Base-by-base conservation (phyloP, 2,888 invertebrate genomes). In the Eilema sororculum region DNA sequence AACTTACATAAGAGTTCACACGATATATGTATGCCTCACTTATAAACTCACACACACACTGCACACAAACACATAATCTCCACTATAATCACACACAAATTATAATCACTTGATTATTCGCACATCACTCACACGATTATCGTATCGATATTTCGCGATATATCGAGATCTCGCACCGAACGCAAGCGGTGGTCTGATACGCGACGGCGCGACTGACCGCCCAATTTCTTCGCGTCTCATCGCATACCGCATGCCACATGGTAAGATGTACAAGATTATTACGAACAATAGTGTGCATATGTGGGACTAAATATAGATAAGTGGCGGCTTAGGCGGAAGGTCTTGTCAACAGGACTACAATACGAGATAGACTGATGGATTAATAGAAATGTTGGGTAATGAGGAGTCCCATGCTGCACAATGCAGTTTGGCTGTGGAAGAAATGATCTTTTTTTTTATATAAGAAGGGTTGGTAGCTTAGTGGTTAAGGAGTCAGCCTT, bases 191-290 rank as follows among this genome's bases (percentile, higher is more conserved):
- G 86, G 85, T 85, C 86, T 84, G 90, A 86, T 89, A 86, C 88
- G 89, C 93, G 88, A 78, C 87, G 88, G 76, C 84, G 75, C 87
- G 86, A 93, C 93, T 93, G 92, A 84, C 89, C 87, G 87, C 88
- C 89, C 85, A 90, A 92, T 90, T 89, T 89, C 90, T 88, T 89
- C 78, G 83, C 87, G 82, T 86, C 85, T 81, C 80, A 81, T 80
- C 82, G 80, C 82, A 80, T 77, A 80, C 46, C 69, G 75, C 78
- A 61, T 76, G 60, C 85, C 87, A 87, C 86, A 87, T 89, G 86
- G 83, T 74, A 74, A 77, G 77, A 85, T 78, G 84, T 82, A 81
- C 77, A 80, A 78, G 78, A 74, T 73, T 41, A 78, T 81, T 81
- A 83, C 79, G 81, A 85, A 86, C 85, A 87, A 80, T 79, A 73